These are phyloP conservation scores for Sebastes alutus DNA, from an alignment of 2,797 vertebrate genomes.

Conservation along the genomic window DNA sequence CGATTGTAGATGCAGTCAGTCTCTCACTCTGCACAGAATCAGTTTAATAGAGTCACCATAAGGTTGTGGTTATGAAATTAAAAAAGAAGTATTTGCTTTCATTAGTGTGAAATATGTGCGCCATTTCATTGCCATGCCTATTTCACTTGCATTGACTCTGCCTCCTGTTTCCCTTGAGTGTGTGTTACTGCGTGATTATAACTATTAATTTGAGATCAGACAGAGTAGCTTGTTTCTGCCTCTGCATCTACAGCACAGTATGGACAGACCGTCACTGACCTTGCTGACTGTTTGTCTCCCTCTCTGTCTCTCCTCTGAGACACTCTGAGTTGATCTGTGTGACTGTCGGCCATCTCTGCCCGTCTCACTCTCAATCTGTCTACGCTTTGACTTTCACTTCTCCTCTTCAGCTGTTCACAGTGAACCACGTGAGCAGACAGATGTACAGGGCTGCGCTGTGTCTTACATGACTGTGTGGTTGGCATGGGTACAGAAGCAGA, in stretches of 20 bases:
- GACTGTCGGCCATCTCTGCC: neutral
- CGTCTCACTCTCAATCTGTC: neutral
- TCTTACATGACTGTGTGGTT: neutral
- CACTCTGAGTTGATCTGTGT: neutral
- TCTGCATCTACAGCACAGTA: neutral
- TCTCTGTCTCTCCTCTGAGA: neutral
- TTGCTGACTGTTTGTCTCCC: neutral
- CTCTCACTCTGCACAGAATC: neutral
- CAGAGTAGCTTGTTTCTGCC: neutral
- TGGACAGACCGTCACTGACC: neutral
- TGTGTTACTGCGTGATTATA: neutral
- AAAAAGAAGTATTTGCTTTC: neutral
- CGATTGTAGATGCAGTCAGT: neutral
- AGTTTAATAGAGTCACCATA: neutral
- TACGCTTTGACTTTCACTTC: slow-evolving; percentile 34
- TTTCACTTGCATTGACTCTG: neutral
- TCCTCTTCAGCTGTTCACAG: slow-evolving; percentile 17
- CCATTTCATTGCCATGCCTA: neutral
- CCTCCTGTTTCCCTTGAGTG: neutral
- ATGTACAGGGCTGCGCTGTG: neutral
- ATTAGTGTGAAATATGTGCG: neutral
- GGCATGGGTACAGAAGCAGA: neutral
- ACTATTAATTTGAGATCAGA: neutral
- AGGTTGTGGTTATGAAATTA: neutral
- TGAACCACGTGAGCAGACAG: slow-evolving; percentile 11